Conservation (phyloP, 2,113 vertebrate species). For the Cephalopholis sonnerati region DNA sequence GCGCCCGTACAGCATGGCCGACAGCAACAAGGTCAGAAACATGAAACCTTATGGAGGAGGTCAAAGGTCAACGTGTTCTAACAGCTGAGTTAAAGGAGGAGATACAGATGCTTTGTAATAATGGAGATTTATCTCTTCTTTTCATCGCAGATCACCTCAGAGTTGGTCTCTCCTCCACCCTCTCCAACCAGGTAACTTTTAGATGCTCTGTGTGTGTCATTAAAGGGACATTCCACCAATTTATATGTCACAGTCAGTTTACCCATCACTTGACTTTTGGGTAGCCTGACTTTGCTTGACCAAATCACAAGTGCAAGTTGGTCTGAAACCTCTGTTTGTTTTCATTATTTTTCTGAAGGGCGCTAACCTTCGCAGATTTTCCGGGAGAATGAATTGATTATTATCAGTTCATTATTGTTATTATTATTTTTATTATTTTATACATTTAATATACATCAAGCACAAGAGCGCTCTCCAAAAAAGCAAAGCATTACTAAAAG, state of each 20-base stretch:
- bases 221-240: not conserved
- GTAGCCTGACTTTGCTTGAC: too few relatives aligned
- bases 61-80: not conserved
- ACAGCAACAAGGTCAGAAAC: slow-evolving; percentile 80
- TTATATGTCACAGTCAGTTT: not conserved
- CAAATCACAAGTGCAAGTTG: too few relatives aligned
- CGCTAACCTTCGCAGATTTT: too few relatives aligned
- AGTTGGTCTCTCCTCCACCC: slow-evolving; percentile 73
- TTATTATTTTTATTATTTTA: too few relatives aligned
- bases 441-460: too few relatives aligned
- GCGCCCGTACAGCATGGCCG: slow-evolving; percentile 89
- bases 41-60: slow-evolving; percentile 9
- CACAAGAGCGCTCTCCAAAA: too few relatives aligned
- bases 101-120: not conserved
- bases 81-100: not conserved
- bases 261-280: not conserved
- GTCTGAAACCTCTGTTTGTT: too few relatives aligned
- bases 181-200: slow-evolving; percentile 83
- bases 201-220: not conserved
- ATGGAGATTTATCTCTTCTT: slow-evolving; percentile 5
- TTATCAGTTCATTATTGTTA: too few relatives aligned
- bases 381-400: too few relatives aligned
- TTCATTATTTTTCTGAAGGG: too few relatives aligned
- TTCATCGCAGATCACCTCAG: slow-evolving; percentile 74
- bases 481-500: too few relatives aligned